A percentile compares a stretch with the other conserved stretches of the same genome.
These are phyloP conservation scores for Actinostola sp. DNA, from an alignment of 92 coral and sea anemone species.

Conservation along the genomic window DNA sequence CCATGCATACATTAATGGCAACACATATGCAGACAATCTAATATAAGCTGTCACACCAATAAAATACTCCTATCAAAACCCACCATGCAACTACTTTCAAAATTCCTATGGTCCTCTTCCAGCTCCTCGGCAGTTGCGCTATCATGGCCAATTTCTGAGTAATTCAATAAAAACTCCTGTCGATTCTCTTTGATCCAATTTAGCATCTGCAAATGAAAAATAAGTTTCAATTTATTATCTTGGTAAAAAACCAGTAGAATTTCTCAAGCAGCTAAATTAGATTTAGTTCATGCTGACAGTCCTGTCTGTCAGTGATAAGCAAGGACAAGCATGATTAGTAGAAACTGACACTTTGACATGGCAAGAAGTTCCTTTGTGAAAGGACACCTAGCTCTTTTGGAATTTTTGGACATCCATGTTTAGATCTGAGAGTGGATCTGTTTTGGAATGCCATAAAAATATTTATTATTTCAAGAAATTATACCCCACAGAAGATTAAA, in stretches of 20 bases:
- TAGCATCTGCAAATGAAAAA: constrained; percentile 79
- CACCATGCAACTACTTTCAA: constrained; percentile 90
- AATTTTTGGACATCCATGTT: not conserved
- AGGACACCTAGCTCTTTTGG: not conserved
- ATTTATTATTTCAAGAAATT: constrained; percentile 5
- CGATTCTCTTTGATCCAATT: constrained; percentile 94
- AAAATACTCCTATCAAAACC: constrained; percentile 34
- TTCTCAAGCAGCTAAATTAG: constrained; percentile 8
- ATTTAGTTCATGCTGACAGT: constrained; percentile 13
- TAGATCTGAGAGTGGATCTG: not conserved
- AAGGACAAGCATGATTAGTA: constrained; percentile 2
- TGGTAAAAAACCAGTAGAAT: constrained; percentile 4
- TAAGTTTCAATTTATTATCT: constrained; percentile 5
- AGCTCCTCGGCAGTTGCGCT: constrained; percentile 81
- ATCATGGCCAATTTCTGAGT: constrained; percentile 92
- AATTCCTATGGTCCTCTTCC: constrained; percentile 89
- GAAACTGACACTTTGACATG: constrained; percentile 15
- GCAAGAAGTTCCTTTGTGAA: not conserved
- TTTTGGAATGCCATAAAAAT: not conserved
- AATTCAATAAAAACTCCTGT: constrained; percentile 89
- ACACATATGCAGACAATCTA: constrained; percentile 14
- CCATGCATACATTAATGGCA: constrained; percentile 11
- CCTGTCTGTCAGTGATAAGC: constrained; percentile 19
- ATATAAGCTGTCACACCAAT: constrained; percentile 11
- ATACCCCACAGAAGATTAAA: not conserved